Conservation (phyloP, 2,113 vertebrate genomes). For the Siniperca knerii region DNA sequence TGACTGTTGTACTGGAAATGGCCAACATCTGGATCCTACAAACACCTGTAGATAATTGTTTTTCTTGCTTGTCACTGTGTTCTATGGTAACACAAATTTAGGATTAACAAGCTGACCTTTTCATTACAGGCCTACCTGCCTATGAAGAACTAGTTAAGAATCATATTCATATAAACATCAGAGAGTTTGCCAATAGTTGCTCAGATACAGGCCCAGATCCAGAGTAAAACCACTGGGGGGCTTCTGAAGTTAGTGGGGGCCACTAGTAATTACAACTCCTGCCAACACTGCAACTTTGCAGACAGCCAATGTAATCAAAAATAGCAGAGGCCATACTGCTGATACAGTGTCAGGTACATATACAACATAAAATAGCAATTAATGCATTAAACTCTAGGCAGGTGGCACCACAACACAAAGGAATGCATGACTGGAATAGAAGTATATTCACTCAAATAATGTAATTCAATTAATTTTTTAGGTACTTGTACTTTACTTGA, state of each 20-base stretch:
- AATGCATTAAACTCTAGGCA: neutral
- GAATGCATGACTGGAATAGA: neutral
- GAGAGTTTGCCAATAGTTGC: conserved; percentile 13
- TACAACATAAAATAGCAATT: neutral
- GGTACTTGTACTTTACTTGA: too few relatives aligned
- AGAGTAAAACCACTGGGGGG: neutral
- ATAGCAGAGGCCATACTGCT: neutral
- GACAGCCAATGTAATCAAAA: neutral
- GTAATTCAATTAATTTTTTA: neutral
- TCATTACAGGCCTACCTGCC: conserved; percentile 5
- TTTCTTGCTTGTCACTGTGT: neutral
- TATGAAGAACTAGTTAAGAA: conserved; percentile 20
- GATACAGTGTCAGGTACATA: neutral
- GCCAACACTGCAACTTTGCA: neutral
- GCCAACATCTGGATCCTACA: neutral
- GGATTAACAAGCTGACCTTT: conserved; percentile 42
- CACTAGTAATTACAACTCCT: neutral
- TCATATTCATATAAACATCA: neutral
- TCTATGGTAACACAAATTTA: neutral
- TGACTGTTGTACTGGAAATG: neutral
- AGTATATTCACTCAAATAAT: neutral
- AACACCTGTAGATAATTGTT: neutral
- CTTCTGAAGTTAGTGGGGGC: neutral
- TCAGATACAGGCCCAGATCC: neutral
- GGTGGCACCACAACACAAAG: neutral